Evolutionary conservation across 2,888 invertebrate genomes (phyloP).

Genomic region (Scaptomyza caliginosa): DNA sequence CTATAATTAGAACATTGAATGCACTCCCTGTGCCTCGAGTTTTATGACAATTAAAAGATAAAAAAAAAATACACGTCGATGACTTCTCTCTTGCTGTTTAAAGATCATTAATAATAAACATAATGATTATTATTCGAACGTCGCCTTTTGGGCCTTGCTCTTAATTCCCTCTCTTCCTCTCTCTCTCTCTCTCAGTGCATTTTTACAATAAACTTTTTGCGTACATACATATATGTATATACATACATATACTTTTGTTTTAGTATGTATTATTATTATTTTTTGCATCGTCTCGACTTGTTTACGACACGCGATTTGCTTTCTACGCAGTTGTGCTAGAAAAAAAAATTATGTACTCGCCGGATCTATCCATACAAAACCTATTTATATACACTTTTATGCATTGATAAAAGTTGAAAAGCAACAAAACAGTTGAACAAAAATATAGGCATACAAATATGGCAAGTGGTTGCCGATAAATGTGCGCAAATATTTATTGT

Average conservation of each 20-base stretch:
- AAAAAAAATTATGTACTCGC: constrained; percentile 49
- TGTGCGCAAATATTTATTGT: constrained; percentile 48
- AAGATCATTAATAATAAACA: constrained; percentile 10
- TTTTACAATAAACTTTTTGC: constrained; percentile 40
- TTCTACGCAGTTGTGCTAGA: constrained; percentile 74
- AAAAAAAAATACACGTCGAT: constrained; percentile 20
- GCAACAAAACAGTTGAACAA: too few relatives aligned
- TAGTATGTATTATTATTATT: constrained; percentile 60
- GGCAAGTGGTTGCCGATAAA: constrained; percentile 49
- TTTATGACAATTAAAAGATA: constrained; percentile 52
- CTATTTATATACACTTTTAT: constrained; percentile 48
- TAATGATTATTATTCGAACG: constrained; percentile 29
- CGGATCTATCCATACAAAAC: constrained; percentile 6
- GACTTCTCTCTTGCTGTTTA: neutral
- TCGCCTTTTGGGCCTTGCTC: constrained; percentile 11
- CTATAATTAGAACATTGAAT: constrained; percentile 46
- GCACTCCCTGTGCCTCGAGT: constrained; percentile 28
- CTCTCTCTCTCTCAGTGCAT: neutral
- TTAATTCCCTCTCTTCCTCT: neutral
- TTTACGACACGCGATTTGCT: constrained; percentile 69
- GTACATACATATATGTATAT: constrained; percentile 2
- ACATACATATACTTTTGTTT: constrained; percentile 32
- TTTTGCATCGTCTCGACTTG: constrained; percentile 49
- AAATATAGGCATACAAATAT: constrained; percentile 58
- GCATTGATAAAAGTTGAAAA: constrained; percentile 60